A percentile compares a stretch with the other conserved stretches of the same genome.
phyloP scores from a whole-genome alignment of 92 coral and sea anemone species.

The Parazoanthus darwini region DNA sequence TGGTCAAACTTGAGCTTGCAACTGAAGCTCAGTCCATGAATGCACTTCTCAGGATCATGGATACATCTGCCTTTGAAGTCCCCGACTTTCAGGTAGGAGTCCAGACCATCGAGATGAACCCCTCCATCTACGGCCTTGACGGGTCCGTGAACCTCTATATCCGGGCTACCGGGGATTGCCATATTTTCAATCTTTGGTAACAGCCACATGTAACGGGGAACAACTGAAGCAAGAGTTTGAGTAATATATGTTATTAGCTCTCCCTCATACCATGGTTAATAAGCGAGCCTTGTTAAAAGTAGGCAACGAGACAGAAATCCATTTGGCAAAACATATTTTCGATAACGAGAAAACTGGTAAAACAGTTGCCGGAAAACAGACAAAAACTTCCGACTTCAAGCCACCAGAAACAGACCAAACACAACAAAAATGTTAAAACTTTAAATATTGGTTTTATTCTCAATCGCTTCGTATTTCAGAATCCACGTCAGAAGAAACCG shows the following conservation, averaged over 20 bases:
- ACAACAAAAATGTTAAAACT: too few species aligned
- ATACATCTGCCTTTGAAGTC: constrained; percentile 79
- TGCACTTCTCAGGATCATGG: constrained; percentile 87
- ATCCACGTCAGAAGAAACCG: too few species aligned
- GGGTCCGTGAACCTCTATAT: constrained; percentile 83
- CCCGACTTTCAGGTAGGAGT: constrained; percentile 84
- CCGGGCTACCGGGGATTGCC: constrained; percentile 80
- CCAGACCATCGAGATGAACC: constrained; percentile 72
- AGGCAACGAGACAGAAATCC: too few species aligned
- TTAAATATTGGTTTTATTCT: too few species aligned
- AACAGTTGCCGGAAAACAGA: too few species aligned
- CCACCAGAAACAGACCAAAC: too few species aligned
- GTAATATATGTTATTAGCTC: background rate
- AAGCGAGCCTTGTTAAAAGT: too few species aligned
- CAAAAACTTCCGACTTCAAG: too few species aligned
- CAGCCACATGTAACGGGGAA: constrained; percentile 97
- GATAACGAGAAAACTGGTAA: too few species aligned
- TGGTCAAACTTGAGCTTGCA: constrained; percentile 92
- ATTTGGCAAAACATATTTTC: too few species aligned
- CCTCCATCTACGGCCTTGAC: constrained; percentile 98
- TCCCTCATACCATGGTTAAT: too few species aligned
- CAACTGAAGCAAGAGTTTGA: constrained; percentile 50
- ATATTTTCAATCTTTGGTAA: constrained; percentile 75
- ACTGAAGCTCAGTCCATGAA: constrained; percentile 87
- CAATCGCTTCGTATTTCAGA: too few species aligned